These are phyloP conservation scores for Macrotis lagotis DNA, from an alignment of 2,113 vertebrate genomes.

Conservation along the genomic window DNA sequence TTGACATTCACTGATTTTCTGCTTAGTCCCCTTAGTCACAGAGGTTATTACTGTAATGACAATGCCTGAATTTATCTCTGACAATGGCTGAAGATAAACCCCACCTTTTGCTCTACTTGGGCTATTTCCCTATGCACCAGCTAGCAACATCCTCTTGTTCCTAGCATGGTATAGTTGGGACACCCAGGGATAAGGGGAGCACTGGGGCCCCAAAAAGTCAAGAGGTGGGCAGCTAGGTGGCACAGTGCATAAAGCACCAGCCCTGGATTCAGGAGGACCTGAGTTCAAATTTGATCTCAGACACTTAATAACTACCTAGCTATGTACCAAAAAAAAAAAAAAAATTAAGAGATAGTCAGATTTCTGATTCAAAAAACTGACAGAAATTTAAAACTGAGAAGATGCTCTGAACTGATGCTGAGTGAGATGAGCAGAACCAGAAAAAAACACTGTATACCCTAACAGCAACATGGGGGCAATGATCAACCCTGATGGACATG, in stretches of 20 bases:
- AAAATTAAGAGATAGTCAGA: not conserved
- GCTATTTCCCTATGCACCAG: not conserved
- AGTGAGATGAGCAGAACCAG: too few relatives aligned
- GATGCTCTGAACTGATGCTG: too few relatives aligned
- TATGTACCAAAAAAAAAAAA: too few relatives aligned
- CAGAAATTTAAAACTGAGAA: not conserved
- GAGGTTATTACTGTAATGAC: conserved; percentile 46
- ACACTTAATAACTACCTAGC: too few relatives aligned
- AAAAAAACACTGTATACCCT: too few relatives aligned
- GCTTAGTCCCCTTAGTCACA: conserved; percentile 55
- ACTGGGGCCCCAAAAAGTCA: not conserved
- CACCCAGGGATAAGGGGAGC: not conserved
- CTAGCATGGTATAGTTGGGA: not conserved
- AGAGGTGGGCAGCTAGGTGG: too few relatives aligned
- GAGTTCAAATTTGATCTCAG: too few relatives aligned
- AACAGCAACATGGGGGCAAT: too few relatives aligned
- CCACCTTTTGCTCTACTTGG: not conserved
- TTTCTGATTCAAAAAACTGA: not conserved
- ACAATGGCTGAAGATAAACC: conserved; percentile 39
- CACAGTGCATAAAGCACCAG: too few relatives aligned
- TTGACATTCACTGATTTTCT: conserved; percentile 61
- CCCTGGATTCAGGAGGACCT: too few relatives aligned
- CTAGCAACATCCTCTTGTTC: not conserved
- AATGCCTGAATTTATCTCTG: conserved; percentile 57
- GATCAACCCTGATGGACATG: too few relatives aligned